Conservation (phyloP, 2,797 vertebrate species). For the Catostomus latipinnis region DNA sequence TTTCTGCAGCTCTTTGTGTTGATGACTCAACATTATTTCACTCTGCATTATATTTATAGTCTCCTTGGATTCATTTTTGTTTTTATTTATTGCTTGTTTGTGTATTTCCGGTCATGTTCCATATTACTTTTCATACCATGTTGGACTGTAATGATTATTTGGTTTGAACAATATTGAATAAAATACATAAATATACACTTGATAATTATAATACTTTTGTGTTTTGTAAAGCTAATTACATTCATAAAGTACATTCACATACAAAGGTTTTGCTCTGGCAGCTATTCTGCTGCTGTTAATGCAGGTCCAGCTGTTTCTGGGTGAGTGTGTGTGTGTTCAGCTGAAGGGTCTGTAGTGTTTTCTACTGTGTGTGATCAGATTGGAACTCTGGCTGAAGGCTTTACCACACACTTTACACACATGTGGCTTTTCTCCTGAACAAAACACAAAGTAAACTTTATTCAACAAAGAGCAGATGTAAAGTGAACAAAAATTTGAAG, state of each 20-base stretch:
- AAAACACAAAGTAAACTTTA: not conserved
- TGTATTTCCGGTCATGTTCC: too few species aligned
- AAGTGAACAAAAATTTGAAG: not conserved
- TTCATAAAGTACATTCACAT: slow-evolving; percentile 17
- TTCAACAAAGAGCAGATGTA: not conserved
- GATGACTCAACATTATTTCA: too few species aligned
- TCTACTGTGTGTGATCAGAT: slow-evolving; percentile 85
- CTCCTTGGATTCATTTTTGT: too few species aligned
- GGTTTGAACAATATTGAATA: not conserved
- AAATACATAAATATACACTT: not conserved
- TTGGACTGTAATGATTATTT: not conserved
- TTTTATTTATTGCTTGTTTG: too few species aligned
- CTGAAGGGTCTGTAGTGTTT: slow-evolving; percentile 77
- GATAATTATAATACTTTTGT: slow-evolving; percentile 31
- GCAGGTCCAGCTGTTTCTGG: not conserved
- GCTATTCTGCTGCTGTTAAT: not conserved
- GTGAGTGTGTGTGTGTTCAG: slow-evolving; percentile 61
- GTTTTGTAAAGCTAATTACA: slow-evolving; percentile 15
- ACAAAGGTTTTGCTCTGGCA: not conserved
- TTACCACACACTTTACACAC: slow-evolving; percentile 82
- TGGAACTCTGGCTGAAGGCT: slow-evolving; percentile 86
- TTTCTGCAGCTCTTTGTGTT: too few species aligned
- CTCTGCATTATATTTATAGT: too few species aligned
- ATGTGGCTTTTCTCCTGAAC: slow-evolving; percentile 83
- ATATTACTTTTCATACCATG: too few species aligned